Conservation (phyloP, 2,888 invertebrate species). For the Marronus borbonicus region DNA sequence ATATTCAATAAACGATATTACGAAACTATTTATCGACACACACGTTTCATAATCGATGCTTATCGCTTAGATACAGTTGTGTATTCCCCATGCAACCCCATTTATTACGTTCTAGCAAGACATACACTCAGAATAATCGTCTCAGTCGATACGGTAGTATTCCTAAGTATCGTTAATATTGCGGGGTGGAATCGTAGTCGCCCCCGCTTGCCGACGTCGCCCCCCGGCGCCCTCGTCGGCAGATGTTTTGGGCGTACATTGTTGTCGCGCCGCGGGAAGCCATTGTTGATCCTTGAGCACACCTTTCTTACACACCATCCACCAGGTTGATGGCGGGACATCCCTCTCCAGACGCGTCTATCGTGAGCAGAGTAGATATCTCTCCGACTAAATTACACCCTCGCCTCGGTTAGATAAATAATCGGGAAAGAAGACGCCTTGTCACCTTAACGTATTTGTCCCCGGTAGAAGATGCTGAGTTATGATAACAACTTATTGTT, state of each 20-base stretch:
- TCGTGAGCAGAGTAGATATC: too few relatives aligned
- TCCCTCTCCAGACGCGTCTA: conserved; percentile 38
- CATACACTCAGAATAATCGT: too few relatives aligned
- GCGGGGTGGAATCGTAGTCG: conserved; percentile 46
- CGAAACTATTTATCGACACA: too few relatives aligned
- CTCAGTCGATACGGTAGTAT: too few relatives aligned
- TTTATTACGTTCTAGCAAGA: background rate
- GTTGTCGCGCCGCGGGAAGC: conserved; percentile 66
- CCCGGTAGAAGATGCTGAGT: too few relatives aligned
- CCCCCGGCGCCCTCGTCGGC: conserved; percentile 58
- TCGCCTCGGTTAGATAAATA: too few relatives aligned
- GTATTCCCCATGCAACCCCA: background rate
- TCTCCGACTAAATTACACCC: too few relatives aligned
- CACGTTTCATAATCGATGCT: background rate
- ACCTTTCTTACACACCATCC: conserved; percentile 63
- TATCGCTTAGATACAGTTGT: conserved; percentile 17
- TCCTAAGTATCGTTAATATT: conserved; percentile 49
- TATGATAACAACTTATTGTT: too few relatives aligned
- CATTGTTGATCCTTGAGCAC: conserved; percentile 64
- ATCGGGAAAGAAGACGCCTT: too few relatives aligned
- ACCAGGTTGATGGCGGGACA: conserved; percentile 14
- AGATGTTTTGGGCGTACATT: conserved; percentile 69
- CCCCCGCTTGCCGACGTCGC: conserved; percentile 52
- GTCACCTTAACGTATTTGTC: too few relatives aligned
- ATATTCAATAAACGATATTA: too few relatives aligned